These are phyloP conservation scores for Galago senegalensis DNA, from an alignment of 2,797 vertebrate genomes.

Conservation along the genomic window DNA sequence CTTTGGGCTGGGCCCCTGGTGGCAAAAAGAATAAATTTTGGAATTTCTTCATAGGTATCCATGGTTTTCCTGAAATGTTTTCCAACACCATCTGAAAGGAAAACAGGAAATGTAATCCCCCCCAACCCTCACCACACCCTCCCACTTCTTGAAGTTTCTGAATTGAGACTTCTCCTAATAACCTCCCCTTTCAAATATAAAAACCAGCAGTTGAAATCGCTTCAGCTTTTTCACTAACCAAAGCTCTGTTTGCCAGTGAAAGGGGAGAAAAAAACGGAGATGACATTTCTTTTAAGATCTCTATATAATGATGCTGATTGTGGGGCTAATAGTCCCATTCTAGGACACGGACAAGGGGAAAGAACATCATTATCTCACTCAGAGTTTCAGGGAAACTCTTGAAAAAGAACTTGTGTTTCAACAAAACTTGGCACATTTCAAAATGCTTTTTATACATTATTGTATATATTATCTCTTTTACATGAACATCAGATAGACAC, in stretches of 20 bases:
- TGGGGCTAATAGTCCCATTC: neutral
- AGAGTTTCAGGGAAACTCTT: neutral
- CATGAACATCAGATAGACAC: rapidly evolving
- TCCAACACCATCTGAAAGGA: slow-evolving; percentile 26
- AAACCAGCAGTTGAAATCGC: slow-evolving; percentile 8
- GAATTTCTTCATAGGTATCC: slow-evolving; percentile 68
- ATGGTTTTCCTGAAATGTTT: neutral
- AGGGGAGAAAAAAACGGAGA: neutral
- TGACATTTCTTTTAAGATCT: neutral
- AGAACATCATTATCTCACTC: neutral
- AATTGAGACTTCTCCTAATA: slow-evolving; percentile 66
- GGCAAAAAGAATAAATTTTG: neutral
- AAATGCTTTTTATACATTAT: rapidly evolving
- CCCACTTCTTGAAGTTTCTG: slow-evolving; percentile 75
- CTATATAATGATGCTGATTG: neutral
- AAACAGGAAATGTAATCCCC: slow-evolving; percentile 78
- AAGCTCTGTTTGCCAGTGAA: neutral
- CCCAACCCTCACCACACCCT: slow-evolving; percentile 75
- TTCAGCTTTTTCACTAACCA: neutral
- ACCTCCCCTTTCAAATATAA: slow-evolving; percentile 50
- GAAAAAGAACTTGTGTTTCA: neutral
- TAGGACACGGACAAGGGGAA: rapidly evolving
- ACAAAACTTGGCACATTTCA: neutral
- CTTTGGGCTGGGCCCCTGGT: slow-evolving; percentile 62
- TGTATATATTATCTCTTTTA: rapidly evolving